A percentile compares a stretch with the other conserved stretches of the same genome.
These are phyloP conservation scores for Drosophila infuscata DNA, from an alignment of 2,888 invertebrate species.

Conservation along the genomic window DNA sequence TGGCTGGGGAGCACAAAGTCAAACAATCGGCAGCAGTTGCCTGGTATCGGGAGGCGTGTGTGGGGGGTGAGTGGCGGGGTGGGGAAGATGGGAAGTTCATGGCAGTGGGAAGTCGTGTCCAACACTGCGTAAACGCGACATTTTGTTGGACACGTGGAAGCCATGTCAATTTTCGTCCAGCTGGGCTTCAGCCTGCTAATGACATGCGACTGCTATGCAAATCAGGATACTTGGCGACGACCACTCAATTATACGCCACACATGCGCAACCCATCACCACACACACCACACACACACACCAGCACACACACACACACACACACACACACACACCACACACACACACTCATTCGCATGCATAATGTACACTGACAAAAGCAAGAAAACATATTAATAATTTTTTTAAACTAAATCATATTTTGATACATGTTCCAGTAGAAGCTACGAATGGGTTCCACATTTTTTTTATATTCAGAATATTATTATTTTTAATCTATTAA, in stretches of 20 bases:
- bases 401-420: neutral
- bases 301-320: neutral
- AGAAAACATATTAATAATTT: no score
- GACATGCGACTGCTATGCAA: conserved; percentile 77
- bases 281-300: conserved; percentile 5
- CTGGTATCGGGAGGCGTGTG: conserved; percentile 13
- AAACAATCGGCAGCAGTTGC: conserved; percentile 60
- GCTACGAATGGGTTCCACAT: neutral
- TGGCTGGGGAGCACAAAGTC: conserved; percentile 50
- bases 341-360: neutral
- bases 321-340: conserved; percentile 7
- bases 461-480: neutral
- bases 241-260: conserved; percentile 77
- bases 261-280: conserved; percentile 27
- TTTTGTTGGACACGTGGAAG: conserved; percentile 56
- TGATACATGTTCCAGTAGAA: accelerated
- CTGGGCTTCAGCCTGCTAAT: conserved; percentile 63
- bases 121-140: conserved; percentile 68
- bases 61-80: conserved; percentile 1
- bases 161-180: conserved; percentile 63
- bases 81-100: neutral
- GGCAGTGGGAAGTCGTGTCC: neutral
- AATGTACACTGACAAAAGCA: neutral
- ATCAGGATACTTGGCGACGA: conserved; percentile 73
- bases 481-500: no score